These are phyloP conservation scores for Varanus salvator DNA, from an alignment of 2,113 vertebrate genomes.

Conservation along the genomic window DNA sequence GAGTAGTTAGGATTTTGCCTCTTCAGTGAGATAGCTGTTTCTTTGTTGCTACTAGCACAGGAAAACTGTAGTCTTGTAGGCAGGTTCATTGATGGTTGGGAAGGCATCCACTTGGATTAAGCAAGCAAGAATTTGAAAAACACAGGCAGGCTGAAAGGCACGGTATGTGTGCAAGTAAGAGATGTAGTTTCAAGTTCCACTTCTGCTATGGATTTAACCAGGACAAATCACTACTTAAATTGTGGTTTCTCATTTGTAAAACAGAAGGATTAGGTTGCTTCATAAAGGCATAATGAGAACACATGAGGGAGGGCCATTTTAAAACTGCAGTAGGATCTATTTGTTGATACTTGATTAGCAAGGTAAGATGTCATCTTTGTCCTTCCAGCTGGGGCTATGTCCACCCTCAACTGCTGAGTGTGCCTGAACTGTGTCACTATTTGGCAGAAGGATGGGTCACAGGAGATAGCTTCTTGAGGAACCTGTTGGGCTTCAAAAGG, in stretches of 20 bases:
- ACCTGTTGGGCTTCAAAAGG: slow-evolving; percentile 86
- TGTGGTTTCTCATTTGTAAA: not conserved
- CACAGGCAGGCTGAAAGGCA: not conserved
- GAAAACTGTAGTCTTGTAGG: too few species aligned
- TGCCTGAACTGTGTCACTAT: slow-evolving; percentile 92
- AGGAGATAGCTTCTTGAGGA: slow-evolving; percentile 77
- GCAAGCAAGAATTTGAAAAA: not conserved
- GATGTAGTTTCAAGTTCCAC: not conserved
- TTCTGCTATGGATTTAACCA: not conserved
- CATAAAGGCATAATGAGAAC: not conserved
- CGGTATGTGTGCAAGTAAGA: too few species aligned
- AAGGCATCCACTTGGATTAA: not conserved
- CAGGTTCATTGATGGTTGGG: too few species aligned
- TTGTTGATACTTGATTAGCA: not conserved
- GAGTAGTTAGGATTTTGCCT: too few species aligned
- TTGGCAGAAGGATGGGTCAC: slow-evolving; percentile 92
- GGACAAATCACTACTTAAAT: not conserved
- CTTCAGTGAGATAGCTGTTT: too few species aligned
- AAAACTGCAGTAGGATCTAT: not conserved
- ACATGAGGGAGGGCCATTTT: not conserved
- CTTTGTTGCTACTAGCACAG: too few species aligned
- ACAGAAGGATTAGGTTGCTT: not conserved
- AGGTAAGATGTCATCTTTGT: not conserved
- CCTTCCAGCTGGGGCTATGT: slow-evolving; percentile 90
- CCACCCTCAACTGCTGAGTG: slow-evolving; percentile 90